Percentiles rank a stretch among this genome's conserved stretches.
Conservation (phyloP, 2,797 vertebrate genomes). For the Labeo calbasu region DNA sequence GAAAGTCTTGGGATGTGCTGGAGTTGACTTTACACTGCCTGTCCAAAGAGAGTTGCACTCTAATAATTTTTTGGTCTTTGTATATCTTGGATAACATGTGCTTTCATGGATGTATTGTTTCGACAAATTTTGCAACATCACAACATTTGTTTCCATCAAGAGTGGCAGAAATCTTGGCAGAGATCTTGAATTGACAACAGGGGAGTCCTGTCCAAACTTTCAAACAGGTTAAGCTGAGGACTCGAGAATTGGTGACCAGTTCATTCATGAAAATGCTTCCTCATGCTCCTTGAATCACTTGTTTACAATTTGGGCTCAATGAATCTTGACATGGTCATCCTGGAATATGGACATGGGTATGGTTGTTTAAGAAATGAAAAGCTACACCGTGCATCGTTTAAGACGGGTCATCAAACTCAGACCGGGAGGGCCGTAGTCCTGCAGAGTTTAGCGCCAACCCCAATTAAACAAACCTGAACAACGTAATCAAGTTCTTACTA, state of each 20-base stretch:
- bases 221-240: neutral
- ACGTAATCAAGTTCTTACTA: no score
- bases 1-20: neutral
- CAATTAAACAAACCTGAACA: no score
- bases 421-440: no score
- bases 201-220: neutral
- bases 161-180: neutral
- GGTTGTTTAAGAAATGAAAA: neutral
- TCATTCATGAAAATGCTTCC: neutral
- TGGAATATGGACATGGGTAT: neutral
- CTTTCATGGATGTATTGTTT: neutral
- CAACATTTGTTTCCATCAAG: neutral
- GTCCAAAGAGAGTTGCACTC: neutral
- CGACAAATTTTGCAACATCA: neutral
- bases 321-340: neutral
- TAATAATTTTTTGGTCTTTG: neutral
- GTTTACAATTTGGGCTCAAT: neutral
- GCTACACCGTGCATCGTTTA: neutral
- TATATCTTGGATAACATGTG: neutral
- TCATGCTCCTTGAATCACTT: neutral
- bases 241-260: neutral
- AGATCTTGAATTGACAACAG: neutral
- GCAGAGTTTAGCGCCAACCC: no score
- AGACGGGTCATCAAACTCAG: no score
- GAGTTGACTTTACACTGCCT: neutral